Base-by-base conservation (phyloP, 1,140 invertebrate species). In the Odontomachus brunneus region DNA sequence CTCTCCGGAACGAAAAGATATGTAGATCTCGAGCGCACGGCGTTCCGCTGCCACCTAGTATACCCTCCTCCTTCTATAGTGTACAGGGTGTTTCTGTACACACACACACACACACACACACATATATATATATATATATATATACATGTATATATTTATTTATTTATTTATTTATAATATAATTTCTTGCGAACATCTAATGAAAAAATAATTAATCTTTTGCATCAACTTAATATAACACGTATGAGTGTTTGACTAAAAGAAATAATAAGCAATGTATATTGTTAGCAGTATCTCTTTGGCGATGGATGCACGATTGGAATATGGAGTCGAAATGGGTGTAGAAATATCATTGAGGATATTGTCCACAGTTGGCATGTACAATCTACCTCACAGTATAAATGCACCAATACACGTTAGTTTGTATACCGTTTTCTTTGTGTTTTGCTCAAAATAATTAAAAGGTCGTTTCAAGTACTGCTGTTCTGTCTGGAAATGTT, bases 271-370 rank as follows among this genome's bases (percentile, higher is more conserved):
- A 69, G 53, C 55, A 22, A 62, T 62, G 15, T 44, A 60, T 80
- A 88, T 90, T 78, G 92, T 91, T 84, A 94, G 92, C 74, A 95
- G 94, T 1, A 95, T 96, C 76, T 97, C 97, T 3, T 95, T 96
- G 84, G 96, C 97, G 0, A 94, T 97, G 89, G 97, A 98, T 93
- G 95, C 97, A 12, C 95, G 97, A 60, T 91, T 98, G 44, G 97
- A 98, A 90, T 96, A 96, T 85, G 97, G 97, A 0, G 94, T 97
- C 1, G 96, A 97, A 88, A 95, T 95, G 33, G 95, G 96, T 53
- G 95, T 96, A 22, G 97, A 98, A 93, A 95, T 97, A 3, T 94
- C 95, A 57, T 92, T 98, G 24, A 95, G 96, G 60, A 96, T 96
- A 87, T 93, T 97, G 44, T 95, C 96, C 2, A 95, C 94, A 15